Evolutionary conservation across 2,113 vertebrate species (phyloP).

Genomic region (Pogonocichla stellata): DNA sequence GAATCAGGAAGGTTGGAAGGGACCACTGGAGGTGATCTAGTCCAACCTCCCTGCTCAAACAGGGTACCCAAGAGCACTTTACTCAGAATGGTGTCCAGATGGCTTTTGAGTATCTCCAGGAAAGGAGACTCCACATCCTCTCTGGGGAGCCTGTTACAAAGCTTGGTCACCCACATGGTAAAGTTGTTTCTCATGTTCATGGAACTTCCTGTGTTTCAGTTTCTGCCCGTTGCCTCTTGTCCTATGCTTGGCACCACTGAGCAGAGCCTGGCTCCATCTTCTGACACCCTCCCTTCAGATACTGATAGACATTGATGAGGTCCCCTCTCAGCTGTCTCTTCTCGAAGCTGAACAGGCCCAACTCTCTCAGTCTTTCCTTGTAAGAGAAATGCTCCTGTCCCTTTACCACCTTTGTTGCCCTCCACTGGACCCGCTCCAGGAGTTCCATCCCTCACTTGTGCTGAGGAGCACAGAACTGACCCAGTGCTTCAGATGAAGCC

Average conservation of each 20-base stretch:
- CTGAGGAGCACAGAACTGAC: not conserved
- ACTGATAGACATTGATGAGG: not conserved
- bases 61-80: not conserved
- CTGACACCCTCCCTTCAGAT: not conserved
- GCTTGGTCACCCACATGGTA: not conserved
- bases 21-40: not conserved
- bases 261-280: not conserved
- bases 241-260: accelerated
- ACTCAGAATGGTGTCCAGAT: not conserved
- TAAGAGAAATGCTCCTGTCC: not conserved
- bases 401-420: not conserved
- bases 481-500: not conserved
- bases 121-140: not conserved
- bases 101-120: not conserved
- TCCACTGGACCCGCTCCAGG: accelerated
- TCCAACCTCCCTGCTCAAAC: not conserved
- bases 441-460: not conserved
- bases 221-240: not conserved
- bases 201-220: not conserved
- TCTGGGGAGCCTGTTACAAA: not conserved
- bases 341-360: not conserved
- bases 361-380: not conserved
- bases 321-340: not conserved
- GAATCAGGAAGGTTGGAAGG: not conserved
- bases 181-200: not conserved